Evolutionary conservation across 2,888 invertebrate species (phyloP), one percentile per base, ranked within the genome.

Genomic region (Tanaodytes sp.): DNA sequence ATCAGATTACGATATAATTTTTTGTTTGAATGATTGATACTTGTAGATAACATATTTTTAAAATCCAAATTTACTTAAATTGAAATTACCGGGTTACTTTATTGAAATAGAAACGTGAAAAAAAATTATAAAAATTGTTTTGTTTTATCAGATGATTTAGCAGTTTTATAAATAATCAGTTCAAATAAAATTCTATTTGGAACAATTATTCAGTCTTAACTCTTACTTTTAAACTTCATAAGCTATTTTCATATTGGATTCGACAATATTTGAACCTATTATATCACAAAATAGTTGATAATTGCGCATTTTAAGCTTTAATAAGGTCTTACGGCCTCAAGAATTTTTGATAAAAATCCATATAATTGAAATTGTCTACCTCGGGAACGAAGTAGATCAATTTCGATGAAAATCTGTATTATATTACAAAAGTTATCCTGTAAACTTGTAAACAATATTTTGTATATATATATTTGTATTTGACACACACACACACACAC

Each of bases 381-480:
- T n/a, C n/a, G n/a, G n/a, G n/a, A n/a, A n/a, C n/a, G n/a, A 48
- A 40, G 54, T 40, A 36, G 15, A 18, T 18, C 20, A 62, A 62
- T 54, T 67, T 57, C 48, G 19, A 39, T 39, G 12, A 20, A 15
- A 39, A 45, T 48, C 36, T 5, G 48, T 37, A 33, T 42, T 46
- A 48, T 23, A 20, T 23, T 6, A 54, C 20, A 20, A 64, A 59
- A 27, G 51, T 49, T 37, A 33, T 3, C 42, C 19, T 48, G 52
- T 72, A 55, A 65, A 64, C 55, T 54, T 55, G 61, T 64, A 70
- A 55, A 54, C 52, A 66, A 45, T 67, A 72, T 64, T 70, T 70
- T 70, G 70, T 70, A 64, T 62, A 46, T 51, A 43, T 62, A 54
- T 51, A 68, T 68, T 52, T 57, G 57, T 62, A 63, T 62, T 51